Conservation (phyloP, 2,797 vertebrate genomes). For the Bradypodion ventrale region DNA sequence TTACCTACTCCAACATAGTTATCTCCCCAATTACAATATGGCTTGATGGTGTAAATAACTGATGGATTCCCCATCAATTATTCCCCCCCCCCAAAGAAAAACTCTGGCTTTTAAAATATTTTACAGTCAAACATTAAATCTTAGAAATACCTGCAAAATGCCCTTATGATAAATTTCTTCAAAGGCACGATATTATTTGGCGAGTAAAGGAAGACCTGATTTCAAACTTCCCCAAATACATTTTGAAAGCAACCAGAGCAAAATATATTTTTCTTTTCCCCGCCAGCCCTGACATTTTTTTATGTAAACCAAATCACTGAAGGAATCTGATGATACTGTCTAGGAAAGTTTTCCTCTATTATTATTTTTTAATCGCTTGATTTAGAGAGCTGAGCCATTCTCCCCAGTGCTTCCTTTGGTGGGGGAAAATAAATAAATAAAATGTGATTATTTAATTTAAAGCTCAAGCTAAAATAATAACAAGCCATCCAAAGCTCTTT, state of each 20-base stretch:
- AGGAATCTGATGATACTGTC: constrained; percentile 30
- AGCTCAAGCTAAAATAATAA: constrained; percentile 62
- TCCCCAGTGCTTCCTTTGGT: constrained; percentile 40
- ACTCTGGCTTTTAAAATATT: too few relatives aligned
- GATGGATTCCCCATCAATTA: too few relatives aligned
- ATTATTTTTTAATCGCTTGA: not conserved
- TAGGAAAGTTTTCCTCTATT: constrained; percentile 27
- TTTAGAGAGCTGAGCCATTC: not conserved
- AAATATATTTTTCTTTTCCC: too few relatives aligned
- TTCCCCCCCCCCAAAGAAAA: too few relatives aligned
- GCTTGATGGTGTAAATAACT: too few relatives aligned
- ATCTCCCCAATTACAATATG: too few relatives aligned
- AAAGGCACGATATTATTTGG: not conserved
- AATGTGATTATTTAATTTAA: constrained; percentile 59
- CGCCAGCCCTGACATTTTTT: too few relatives aligned
- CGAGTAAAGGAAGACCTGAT: not conserved
- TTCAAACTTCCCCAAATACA: not conserved
- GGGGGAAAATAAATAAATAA: constrained; percentile 52
- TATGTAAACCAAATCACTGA: not conserved
- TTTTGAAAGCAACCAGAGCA: not conserved
- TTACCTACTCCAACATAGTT: not conserved
- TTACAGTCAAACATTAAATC: not conserved
- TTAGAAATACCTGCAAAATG: not conserved
- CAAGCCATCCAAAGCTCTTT: constrained; percentile 13
- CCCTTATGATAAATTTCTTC: not conserved